Conservation (phyloP, 2,797 vertebrate genomes). For the Artibeus lituratus region DNA sequence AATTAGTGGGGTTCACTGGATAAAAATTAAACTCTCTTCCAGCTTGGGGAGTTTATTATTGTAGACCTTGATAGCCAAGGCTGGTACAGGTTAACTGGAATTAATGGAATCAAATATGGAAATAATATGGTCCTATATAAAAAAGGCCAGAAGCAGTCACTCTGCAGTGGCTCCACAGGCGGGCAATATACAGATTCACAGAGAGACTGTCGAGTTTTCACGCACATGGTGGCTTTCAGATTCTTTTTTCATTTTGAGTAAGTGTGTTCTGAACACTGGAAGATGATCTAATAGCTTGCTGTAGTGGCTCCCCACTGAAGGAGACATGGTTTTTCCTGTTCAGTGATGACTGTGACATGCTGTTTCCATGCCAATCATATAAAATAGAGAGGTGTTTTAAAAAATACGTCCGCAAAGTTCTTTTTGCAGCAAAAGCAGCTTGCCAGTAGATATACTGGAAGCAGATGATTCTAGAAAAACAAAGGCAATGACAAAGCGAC, state of each 20-base stretch:
- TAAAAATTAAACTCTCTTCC: not conserved
- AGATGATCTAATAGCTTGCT: not conserved
- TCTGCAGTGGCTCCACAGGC: not conserved
- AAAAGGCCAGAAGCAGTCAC: not conserved
- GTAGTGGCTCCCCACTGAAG: not conserved
- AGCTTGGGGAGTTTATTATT: not conserved
- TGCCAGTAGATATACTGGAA: not conserved
- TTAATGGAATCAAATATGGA: not conserved
- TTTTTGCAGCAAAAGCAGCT: constrained; percentile 7
- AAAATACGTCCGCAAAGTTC: constrained; percentile 5
- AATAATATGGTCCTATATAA: not conserved
- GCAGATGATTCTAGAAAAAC: constrained; percentile 36
- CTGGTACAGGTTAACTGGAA: not conserved
- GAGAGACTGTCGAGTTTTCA: not conserved
- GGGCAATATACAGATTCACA: not conserved
- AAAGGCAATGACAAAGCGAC: not conserved
- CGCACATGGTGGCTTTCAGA: not conserved
- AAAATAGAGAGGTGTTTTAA: not conserved
- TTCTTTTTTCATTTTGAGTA: not conserved
- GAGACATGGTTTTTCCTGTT: not conserved
- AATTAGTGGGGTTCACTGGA: not conserved
- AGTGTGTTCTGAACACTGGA: not conserved
- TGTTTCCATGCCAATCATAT: not conserved
- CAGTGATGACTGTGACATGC: not conserved
- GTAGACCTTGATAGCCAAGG: not conserved